Base-by-base conservation (phyloP, 1,140 invertebrate genomes). In the Drosophila lacertosa region DNA sequence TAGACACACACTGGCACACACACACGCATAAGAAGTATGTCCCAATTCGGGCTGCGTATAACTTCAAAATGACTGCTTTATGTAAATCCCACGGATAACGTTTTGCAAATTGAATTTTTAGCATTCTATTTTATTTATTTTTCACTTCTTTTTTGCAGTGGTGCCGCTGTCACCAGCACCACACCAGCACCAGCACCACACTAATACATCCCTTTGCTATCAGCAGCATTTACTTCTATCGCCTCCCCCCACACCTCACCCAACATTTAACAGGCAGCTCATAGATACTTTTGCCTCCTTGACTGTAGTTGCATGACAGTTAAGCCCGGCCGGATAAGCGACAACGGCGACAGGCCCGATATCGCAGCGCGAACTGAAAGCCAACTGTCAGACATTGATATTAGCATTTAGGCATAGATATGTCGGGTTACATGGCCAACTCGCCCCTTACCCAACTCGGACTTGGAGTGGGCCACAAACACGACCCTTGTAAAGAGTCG, bases 71-170 rank as follows among this genome's bases (percentile, higher is more conserved):
- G 88, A 90, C 82, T 90, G 88, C 88, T 90, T 90, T 90, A 90
- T 90, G 88, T 90, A 90, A 90, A 90, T 90, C 88, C 88, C 80
- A 77, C 74, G 88, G 88, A 90, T 90, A 90, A 90, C 88, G 83
- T 90, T 90, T 90, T 90, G 88, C 88, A 90, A 90, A 90, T 90
- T 90, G 88, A 90, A 90, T 90, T 90, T 90, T 89, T 89, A 89
- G 84, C 83, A 89, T 89, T 89, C 84, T 83, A 89, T 89, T 89
- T 89, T 89, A 86, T 86, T 86, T 86, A 86, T 86, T 86, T 80
- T 84, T 81, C 82, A 83, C 81, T 75, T 86, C 58, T 68, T 74
- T 58, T 67, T 51, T 40, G 37, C 15, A 42, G 13, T 42, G 44
- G 24, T 39, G 37, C 69, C 40, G 37, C 58, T 64, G 81, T 84